Evolutionary conservation across 2,888 invertebrate genomes (phyloP).

Genomic region (Drosophila sordidula): DNA sequence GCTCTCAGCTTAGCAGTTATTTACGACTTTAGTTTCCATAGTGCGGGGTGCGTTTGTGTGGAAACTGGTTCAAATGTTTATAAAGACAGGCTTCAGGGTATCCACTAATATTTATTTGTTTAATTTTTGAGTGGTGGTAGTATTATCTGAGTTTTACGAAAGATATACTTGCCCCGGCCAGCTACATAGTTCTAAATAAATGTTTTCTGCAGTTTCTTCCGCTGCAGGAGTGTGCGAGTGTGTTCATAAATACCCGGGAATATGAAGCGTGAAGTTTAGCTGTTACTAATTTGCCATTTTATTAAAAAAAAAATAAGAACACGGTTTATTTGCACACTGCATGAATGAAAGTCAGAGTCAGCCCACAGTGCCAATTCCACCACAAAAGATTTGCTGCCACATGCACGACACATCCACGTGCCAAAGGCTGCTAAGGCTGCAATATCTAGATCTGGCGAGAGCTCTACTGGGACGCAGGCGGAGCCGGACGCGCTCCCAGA

Average conservation of each 20-base stretch:
- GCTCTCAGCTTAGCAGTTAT: no score
- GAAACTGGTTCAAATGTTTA: no score
- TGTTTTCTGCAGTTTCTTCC: neutral
- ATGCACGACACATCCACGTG: constrained; percentile 11
- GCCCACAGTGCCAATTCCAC: neutral
- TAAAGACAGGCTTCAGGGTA: no score
- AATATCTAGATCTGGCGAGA: constrained; percentile 12
- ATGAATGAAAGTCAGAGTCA: constrained; percentile 4
- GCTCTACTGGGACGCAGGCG: neutral
- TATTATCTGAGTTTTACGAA: no score
- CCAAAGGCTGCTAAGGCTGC: constrained; percentile 4
- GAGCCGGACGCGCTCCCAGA: neutral
- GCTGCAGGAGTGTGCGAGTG: neutral
- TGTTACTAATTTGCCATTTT: constrained; percentile 12
- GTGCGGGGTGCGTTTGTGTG: no score
- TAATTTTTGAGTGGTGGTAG: no score
- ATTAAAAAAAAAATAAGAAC: neutral
- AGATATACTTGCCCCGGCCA: neutral
- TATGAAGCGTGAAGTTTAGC: constrained; percentile 1
- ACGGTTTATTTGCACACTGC: neutral
- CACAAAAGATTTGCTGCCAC: constrained; percentile 17
- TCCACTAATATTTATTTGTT: no score
- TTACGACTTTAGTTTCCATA: no score
- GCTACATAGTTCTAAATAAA: neutral
- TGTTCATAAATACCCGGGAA: neutral